phyloP scores from a whole-genome alignment of 2,113 vertebrate species.

The Scortum barcoo region DNA sequence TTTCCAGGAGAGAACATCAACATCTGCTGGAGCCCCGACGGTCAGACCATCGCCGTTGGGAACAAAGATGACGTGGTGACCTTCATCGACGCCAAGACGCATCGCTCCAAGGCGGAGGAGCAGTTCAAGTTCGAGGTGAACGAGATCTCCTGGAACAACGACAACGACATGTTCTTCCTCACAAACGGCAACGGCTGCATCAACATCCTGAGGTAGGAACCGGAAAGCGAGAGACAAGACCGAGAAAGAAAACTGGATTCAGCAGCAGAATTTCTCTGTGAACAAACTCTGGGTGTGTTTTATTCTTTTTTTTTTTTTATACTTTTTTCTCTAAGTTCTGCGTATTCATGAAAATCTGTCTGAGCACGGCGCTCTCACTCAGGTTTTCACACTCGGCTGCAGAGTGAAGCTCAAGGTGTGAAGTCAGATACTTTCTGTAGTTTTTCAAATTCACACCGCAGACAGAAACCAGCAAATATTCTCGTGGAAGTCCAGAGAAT shows the following conservation, averaged over 20 bases:
- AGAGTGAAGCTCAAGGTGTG: not conserved
- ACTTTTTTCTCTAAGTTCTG: not conserved
- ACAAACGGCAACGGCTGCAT: slow-evolving; percentile 99
- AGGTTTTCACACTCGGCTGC: not conserved
- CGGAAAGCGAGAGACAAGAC: not conserved
- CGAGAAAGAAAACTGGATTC: too few species aligned
- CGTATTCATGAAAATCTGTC: not conserved
- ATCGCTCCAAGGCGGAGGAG: slow-evolving; percentile 95
- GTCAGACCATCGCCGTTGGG: slow-evolving; percentile 97
- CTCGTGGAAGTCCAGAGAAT: not conserved
- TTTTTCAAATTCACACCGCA: not conserved
- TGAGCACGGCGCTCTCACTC: not conserved
- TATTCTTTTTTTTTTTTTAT: too few species aligned
- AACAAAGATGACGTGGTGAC: slow-evolving; percentile 99
- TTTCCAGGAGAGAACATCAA: slow-evolving; percentile 96
- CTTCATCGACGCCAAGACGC: slow-evolving; percentile 96
- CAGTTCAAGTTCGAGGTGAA: slow-evolving; percentile 99
- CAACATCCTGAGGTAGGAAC: slow-evolving; percentile 93
- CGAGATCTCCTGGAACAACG: slow-evolving; percentile 99
- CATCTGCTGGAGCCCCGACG: slow-evolving; percentile 99
- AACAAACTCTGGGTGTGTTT: not conserved
- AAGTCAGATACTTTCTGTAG: not conserved
- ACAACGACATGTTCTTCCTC: slow-evolving; percentile 99
- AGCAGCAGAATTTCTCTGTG: not conserved
- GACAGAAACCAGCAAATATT: not conserved